Conservation (phyloP, 92 coral and sea anemone species). For the Palythoa grandis region DNA sequence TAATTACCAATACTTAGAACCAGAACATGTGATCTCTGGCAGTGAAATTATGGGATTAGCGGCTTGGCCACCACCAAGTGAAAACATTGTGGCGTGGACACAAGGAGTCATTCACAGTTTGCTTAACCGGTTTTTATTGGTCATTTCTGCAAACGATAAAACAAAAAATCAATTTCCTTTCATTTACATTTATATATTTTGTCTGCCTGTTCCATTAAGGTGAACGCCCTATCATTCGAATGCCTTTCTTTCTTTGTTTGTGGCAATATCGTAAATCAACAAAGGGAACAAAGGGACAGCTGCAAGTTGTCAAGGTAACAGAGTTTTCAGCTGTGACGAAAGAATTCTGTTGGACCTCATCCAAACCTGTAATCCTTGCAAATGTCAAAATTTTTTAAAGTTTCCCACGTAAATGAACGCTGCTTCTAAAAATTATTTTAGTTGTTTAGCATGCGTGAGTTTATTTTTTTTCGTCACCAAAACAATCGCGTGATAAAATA, state of each 20-base stretch:
- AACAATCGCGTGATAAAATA: no score
- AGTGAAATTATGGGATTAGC: slow-evolving; percentile 88
- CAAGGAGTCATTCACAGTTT: slow-evolving; percentile 12
- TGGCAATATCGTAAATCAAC: slow-evolving; percentile 36
- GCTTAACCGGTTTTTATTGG: slow-evolving; percentile 55
- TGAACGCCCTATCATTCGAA: slow-evolving; percentile 51
- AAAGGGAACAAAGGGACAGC: slow-evolving; percentile 30
- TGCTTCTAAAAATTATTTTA: background rate
- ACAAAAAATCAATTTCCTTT: slow-evolving; percentile 74
- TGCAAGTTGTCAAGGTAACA: slow-evolving; percentile 3
- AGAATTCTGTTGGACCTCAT: background rate
- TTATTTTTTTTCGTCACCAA: no score
- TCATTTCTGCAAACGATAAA: slow-evolving; percentile 54
- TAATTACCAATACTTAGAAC: slow-evolving; percentile 50
- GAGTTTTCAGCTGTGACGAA: slow-evolving; percentile 26
- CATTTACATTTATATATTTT: slow-evolving; percentile 73
- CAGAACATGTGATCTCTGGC: slow-evolving; percentile 65
- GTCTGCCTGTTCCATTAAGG: slow-evolving; percentile 71
- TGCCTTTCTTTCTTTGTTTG: slow-evolving; percentile 39
- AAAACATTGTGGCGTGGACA: slow-evolving; percentile 17
- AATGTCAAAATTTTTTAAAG: background rate
- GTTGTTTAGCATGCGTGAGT: background rate
- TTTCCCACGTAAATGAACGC: background rate
- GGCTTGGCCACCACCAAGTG: slow-evolving; percentile 30
- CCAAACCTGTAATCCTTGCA: background rate